Conservation (phyloP, 2,797 vertebrate genomes). For the Champsocephalus esox region DNA sequence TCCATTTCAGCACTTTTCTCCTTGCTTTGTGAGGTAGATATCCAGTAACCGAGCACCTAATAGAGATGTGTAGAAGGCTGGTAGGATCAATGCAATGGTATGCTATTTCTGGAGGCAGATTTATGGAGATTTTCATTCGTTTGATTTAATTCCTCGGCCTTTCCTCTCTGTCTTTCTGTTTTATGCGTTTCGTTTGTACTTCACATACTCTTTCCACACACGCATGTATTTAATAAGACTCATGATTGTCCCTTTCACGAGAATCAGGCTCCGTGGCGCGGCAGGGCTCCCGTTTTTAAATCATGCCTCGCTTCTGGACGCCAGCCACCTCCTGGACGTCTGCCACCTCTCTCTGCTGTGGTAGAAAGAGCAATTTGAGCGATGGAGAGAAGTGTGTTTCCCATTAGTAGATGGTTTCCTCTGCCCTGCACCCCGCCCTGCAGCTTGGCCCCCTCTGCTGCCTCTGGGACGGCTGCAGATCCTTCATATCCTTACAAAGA, state of each 20-base stretch:
- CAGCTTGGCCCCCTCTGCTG: conserved; percentile 53
- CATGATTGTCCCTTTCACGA: conserved; percentile 62
- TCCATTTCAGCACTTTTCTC: conserved; percentile 60
- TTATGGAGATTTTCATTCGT: conserved; percentile 22
- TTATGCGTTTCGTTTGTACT: neutral
- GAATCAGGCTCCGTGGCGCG: conserved; percentile 41
- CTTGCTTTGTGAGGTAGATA: conserved; percentile 36
- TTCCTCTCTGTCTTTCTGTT: no score
- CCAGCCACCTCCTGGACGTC: conserved; percentile 55
- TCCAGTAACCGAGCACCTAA: conserved; percentile 60
- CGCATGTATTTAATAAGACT: conserved; percentile 47
- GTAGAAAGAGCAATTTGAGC: conserved; percentile 61
- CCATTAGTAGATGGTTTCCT: conserved; percentile 80
- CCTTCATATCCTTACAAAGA: conserved; percentile 41
- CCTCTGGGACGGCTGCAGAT: conserved; percentile 63
- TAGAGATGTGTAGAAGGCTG: conserved; percentile 46
- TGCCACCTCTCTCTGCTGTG: conserved; percentile 56
- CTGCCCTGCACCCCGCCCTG: conserved; percentile 57
- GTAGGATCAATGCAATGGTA: conserved; percentile 27
- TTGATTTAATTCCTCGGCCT: neutral
- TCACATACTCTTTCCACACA: conserved; percentile 26
- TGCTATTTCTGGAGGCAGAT: conserved; percentile 27
- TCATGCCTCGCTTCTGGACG: conserved; percentile 62
- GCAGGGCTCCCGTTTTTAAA: conserved; percentile 72
- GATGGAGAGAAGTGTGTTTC: conserved; percentile 81